Evolutionary conservation across 2,797 vertebrate species (phyloP).

Genomic region (Periophthalmus magnuspinnatus): DNA sequence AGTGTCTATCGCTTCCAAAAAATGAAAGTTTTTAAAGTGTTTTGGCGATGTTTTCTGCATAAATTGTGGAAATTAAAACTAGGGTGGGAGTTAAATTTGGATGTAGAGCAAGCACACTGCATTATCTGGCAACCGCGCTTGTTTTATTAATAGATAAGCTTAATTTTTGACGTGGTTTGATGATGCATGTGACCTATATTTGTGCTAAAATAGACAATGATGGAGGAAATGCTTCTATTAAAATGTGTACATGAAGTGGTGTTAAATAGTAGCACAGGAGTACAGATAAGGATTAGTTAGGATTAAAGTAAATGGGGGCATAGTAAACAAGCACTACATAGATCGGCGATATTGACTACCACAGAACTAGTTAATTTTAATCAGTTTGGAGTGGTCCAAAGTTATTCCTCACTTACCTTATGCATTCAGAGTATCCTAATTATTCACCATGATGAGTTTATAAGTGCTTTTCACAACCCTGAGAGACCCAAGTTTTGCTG

Average conservation of each 20-base stretch:
- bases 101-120: conserved; percentile 48
- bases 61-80: conserved; percentile 50
- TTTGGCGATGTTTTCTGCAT: conserved; percentile 22
- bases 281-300: conserved; percentile 31
- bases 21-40: conserved; percentile 59
- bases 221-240: conserved; percentile 28
- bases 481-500: no score
- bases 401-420: no score
- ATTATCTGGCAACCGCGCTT: conserved; percentile 38
- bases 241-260: conserved; percentile 25
- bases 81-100: conserved; percentile 65
- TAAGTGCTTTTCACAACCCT: no score
- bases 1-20: conserved; percentile 17
- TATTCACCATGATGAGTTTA: no score
- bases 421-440: no score
- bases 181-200: conserved; percentile 60
- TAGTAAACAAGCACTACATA: no score
- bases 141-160: conserved; percentile 62
- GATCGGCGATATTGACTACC: no score
- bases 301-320: not conserved
- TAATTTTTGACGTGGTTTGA: conserved; percentile 53
- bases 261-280: not conserved
- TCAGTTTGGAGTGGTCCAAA: no score
- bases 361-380: no score
- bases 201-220: conserved; percentile 21